Conservation (phyloP, 2,797 vertebrate genomes). For the Lates japonicus region DNA sequence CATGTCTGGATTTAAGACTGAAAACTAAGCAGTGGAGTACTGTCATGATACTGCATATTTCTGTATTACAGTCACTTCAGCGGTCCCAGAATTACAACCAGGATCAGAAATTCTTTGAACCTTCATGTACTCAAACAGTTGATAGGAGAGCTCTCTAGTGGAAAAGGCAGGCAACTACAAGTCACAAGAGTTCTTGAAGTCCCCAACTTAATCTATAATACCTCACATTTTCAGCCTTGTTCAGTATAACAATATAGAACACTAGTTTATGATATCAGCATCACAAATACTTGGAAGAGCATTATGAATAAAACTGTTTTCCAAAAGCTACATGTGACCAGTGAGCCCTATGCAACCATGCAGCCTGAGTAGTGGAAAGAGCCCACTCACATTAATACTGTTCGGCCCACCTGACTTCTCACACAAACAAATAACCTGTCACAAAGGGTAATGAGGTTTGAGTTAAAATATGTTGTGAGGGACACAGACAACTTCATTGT, state of each 20-base stretch:
- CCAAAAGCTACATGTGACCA: background rate
- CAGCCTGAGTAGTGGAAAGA: background rate
- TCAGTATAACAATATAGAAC: background rate
- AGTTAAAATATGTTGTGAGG: background rate
- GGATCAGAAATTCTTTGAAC: background rate
- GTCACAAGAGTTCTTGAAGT: background rate
- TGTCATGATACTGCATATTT: background rate
- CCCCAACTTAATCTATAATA: background rate
- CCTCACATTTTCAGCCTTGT: background rate
- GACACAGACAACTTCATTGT: background rate
- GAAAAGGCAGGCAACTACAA: conserved; percentile 3
- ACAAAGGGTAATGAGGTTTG: background rate
- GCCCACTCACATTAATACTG: background rate
- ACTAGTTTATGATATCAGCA: background rate
- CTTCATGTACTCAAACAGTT: background rate
- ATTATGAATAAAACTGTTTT: background rate
- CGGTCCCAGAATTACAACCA: background rate
- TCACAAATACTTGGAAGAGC: background rate
- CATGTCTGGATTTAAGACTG: background rate
- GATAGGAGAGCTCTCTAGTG: conserved; percentile 56
- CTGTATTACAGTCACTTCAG: background rate
- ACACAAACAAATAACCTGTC: background rate
- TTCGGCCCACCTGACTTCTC: background rate
- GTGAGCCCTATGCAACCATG: background rate
- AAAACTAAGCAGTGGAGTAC: background rate